Conservation (phyloP, 2,888 invertebrate genomes). For the Platerodrilus igneus region DNA sequence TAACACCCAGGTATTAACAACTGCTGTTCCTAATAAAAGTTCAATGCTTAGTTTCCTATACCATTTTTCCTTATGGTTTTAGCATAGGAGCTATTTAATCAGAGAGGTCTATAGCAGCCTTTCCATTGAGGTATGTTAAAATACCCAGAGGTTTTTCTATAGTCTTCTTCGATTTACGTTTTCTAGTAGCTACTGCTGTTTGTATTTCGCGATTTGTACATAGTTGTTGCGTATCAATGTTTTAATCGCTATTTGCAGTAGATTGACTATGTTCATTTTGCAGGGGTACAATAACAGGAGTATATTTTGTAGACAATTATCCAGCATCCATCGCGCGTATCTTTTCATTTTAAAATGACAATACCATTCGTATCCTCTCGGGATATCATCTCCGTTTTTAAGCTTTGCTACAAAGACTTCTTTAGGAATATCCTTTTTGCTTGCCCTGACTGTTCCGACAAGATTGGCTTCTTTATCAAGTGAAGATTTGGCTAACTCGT, state of each 20-base stretch:
- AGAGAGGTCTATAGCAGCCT: too few relatives aligned
- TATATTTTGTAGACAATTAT: conserved; percentile 37
- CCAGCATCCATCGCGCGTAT: conserved; percentile 36
- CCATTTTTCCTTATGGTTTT: conserved; percentile 33
- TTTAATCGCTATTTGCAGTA: too few relatives aligned
- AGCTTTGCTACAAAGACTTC: conserved; percentile 27
- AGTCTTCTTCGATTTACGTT: conserved; percentile 1
- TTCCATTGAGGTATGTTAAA: conserved; percentile 34
- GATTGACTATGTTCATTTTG: too few relatives aligned
- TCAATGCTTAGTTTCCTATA: conserved; percentile 26
- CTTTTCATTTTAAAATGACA: conserved; percentile 36
- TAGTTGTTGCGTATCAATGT: too few relatives aligned
- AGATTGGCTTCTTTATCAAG: conserved; percentile 34
- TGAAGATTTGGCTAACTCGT: conserved; percentile 21
- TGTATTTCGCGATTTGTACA: too few relatives aligned
- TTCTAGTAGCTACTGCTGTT: too few relatives aligned
- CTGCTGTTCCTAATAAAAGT: conserved; percentile 22
- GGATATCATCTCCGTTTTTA: conserved; percentile 30
- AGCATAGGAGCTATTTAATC: conserved; percentile 36
- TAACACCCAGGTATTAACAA: conserved; percentile 28
- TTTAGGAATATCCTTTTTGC: conserved; percentile 29
- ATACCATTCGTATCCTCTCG: conserved; percentile 36
- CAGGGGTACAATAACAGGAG: conserved; percentile 32
- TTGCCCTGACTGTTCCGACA: conserved; percentile 30
- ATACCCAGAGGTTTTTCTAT: conserved; percentile 31